Evolutionary conservation across 2,797 vertebrate species (phyloP).

Genomic region (Danio choprae): DNA sequence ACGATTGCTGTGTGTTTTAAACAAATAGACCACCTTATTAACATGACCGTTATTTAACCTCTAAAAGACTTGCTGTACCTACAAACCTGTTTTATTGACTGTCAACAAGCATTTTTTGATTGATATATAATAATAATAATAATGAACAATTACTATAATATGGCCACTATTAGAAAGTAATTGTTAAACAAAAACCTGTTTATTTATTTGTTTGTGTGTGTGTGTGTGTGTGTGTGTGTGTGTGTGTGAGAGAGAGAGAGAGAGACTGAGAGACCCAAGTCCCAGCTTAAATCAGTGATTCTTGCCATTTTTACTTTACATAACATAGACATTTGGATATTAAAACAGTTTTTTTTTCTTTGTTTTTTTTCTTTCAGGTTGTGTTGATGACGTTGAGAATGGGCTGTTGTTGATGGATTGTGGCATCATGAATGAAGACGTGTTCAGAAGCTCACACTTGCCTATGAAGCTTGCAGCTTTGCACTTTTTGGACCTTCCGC

Average conservation of each 20-base stretch:
- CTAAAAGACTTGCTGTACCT: background rate
- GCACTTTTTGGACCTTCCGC: slow-evolving; percentile 83
- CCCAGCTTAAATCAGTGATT: too few species aligned
- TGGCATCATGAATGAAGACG: slow-evolving; percentile 87
- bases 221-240: too few species aligned
- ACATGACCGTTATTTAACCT: background rate
- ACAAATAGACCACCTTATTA: background rate
- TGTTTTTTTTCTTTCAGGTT: slow-evolving; percentile 45
- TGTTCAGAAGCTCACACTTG: slow-evolving; percentile 75
- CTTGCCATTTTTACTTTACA: background rate
- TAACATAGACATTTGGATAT: background rate
- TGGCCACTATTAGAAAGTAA: too few species aligned
- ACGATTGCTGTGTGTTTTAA: background rate
- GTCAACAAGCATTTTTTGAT: background rate
- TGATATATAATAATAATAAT: too few species aligned
- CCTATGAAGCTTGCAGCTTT: slow-evolving; percentile 82
- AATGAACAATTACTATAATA: too few species aligned
- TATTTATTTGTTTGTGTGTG: too few species aligned
- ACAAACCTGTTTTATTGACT: background rate
- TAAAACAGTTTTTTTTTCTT: background rate
- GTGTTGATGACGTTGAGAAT: slow-evolving; percentile 46
- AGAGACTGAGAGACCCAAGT: too few species aligned
- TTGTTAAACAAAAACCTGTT: too few species aligned
- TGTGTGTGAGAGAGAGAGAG: too few species aligned
- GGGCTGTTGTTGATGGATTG: slow-evolving; percentile 59